Base-by-base conservation (phyloP, 2,888 invertebrate species). In the Agrotis exclamationis region DNA sequence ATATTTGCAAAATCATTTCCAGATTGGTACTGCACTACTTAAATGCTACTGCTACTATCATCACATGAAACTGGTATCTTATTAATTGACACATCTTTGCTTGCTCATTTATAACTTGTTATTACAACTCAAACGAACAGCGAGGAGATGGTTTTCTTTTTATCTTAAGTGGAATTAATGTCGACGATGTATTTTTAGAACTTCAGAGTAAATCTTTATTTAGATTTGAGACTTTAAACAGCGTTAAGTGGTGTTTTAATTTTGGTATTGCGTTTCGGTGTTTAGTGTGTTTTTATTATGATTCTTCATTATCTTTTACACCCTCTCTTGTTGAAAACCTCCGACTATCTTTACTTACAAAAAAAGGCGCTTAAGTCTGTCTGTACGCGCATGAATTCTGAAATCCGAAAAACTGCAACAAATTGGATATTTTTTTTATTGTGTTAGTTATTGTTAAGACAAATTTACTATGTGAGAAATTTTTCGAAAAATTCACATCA, bases 1-100 rank as follows among this genome's bases (percentile, higher is more conserved):
- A n/a, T n/a, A n/a, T n/a, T 28, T 28, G 28, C 28, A 28, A 28
- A 28, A 28, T 48, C 16, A 7, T 24, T 39, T 1, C 4, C 33
- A 9, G 62, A 60, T 57, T 64, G 13, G 1, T 60, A 14, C 16
- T 16, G 39, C 33, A 33, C 7, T 47, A 63, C 70, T 72, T 82
- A 80, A 75, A 73, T 82, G 71, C 63, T 63, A 66, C 33, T 82
- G 71, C 63, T 63, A 66, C 33, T 39, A 81, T 82, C 85, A 65
- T 76, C 89, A 85, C 85, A 67, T 79, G 60, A 82, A 87, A 86
- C 85, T 77, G 78, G 78, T 80, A 69, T 70, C 73, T 74, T 73
- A 84, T 86, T 89, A 88, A 88, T 89, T 87, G 76, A 83, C 72
- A 79, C 67, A 73, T 39, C 39, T 39, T 39, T 84, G 79, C 80